Percentiles rank a stretch among this genome's conserved stretches.
Conservation (phyloP, 2,113 vertebrate genomes). For the Ceyx margarethae region DNA sequence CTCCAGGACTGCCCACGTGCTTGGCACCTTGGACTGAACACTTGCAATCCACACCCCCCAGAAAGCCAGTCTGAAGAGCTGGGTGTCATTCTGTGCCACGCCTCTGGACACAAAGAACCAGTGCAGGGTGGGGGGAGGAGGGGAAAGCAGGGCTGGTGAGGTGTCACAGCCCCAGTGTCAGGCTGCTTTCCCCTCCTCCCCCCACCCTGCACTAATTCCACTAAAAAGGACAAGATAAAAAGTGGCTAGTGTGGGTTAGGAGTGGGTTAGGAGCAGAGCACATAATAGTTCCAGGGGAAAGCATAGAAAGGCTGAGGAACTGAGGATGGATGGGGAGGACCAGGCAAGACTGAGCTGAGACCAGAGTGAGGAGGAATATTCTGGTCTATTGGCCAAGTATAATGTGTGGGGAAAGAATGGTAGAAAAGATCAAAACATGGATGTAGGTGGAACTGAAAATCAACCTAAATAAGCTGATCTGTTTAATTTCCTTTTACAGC, state of each 20-base stretch:
- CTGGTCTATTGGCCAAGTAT: background rate
- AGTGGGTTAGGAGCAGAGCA: background rate
- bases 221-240: background rate
- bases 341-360: background rate
- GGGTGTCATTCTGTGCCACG: background rate
- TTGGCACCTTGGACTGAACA: background rate
- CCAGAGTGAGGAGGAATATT: background rate
- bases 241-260: background rate
- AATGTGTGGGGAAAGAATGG: rapidly evolving
- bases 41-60: background rate
- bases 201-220: background rate
- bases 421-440: background rate
- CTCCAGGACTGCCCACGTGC: background rate
- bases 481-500: slow-evolving; percentile 15
- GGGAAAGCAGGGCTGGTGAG: background rate
- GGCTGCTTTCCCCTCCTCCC: background rate
- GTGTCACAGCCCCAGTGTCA: background rate
- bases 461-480: background rate
- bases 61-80: background rate
- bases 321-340: background rate
- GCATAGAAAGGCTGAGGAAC: background rate
- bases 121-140: background rate
- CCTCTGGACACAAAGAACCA: background rate
- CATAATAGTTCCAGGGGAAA: background rate
- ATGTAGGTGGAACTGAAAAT: background rate